Conservation (phyloP, 2,113 vertebrate species). For the Amblyornis subalaris region DNA sequence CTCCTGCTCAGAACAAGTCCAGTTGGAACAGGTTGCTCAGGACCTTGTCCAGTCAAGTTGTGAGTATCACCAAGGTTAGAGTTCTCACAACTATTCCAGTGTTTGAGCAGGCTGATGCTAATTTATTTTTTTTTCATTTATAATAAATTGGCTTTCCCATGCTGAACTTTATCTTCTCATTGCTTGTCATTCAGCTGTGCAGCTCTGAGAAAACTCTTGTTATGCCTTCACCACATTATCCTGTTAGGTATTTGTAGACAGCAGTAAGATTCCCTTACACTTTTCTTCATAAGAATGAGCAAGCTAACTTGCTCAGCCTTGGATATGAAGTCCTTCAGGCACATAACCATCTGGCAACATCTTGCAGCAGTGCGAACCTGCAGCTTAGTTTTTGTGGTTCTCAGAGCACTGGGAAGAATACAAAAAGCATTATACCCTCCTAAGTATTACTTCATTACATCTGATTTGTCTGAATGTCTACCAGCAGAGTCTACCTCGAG, state of each 20-base stretch:
- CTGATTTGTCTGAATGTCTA: not conserved
- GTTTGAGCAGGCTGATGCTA: not conserved
- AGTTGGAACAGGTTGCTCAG: not conserved
- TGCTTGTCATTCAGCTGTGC: not conserved
- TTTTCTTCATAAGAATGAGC: not conserved
- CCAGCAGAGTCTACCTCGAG: not conserved
- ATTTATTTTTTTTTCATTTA: not conserved
- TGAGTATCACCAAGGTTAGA: not conserved
- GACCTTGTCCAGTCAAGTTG: not conserved
- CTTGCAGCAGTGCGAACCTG: not conserved
- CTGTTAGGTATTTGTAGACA: not conserved
- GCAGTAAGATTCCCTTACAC: not conserved
- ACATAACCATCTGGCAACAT: not conserved
- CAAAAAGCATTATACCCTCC: not conserved
- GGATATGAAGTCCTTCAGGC: not conserved
- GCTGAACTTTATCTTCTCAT: not conserved
- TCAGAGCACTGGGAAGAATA: not conserved
- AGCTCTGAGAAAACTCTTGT: not conserved
- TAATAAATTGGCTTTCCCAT: not conserved
- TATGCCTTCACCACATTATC: not conserved
- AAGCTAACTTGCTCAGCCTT: not conserved
- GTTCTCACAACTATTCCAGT: not conserved
- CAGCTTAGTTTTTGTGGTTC: not conserved
- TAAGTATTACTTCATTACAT: not conserved
- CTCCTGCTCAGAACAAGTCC: not conserved